A percentile compares a stretch with the other conserved stretches of the same genome.
Evolutionary conservation across 2,888 invertebrate species (phyloP).

Genomic region (Agriopis aurantiaria): DNA sequence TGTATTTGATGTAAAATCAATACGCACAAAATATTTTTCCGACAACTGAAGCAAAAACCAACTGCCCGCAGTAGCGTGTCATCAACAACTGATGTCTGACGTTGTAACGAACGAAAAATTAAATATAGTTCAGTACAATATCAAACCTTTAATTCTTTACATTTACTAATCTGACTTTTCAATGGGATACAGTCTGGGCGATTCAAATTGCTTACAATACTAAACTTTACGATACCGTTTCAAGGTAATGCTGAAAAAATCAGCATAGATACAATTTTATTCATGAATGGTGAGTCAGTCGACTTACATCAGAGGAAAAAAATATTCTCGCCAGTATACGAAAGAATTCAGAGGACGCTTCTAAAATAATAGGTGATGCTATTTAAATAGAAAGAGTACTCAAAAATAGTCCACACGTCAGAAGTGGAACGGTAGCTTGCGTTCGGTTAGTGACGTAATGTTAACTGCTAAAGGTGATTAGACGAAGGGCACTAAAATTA

Average conservation of each 20-base stretch:
- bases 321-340: conserved; percentile 54
- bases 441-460: conserved; percentile 63
- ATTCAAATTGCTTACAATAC: conserved; percentile 9
- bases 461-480: conserved; percentile 50
- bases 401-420: conserved; percentile 79
- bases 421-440: conserved; percentile 64
- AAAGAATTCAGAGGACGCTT: conserved; percentile 72
- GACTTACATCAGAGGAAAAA: conserved; percentile 55
- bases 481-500: conserved; percentile 48
- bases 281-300: conserved; percentile 43
- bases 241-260: conserved; percentile 42
- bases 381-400: conserved; percentile 73
- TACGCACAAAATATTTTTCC: conserved; percentile 57
- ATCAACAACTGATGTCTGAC: conserved; percentile 78
- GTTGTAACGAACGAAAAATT: conserved; percentile 69
- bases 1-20: conserved; percentile 69
- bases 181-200: conserved; percentile 30
- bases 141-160: conserved; percentile 58
- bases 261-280: conserved; percentile 37
- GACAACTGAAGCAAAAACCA: conserved; percentile 66
- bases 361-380: conserved; percentile 78
- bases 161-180: conserved; percentile 47
- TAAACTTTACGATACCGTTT: conserved; percentile 12
- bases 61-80: conserved; percentile 74
- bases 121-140: conserved; percentile 69